Base-by-base conservation (phyloP, 2,113 vertebrate genomes). In the Oxyruncus cristatus region DNA sequence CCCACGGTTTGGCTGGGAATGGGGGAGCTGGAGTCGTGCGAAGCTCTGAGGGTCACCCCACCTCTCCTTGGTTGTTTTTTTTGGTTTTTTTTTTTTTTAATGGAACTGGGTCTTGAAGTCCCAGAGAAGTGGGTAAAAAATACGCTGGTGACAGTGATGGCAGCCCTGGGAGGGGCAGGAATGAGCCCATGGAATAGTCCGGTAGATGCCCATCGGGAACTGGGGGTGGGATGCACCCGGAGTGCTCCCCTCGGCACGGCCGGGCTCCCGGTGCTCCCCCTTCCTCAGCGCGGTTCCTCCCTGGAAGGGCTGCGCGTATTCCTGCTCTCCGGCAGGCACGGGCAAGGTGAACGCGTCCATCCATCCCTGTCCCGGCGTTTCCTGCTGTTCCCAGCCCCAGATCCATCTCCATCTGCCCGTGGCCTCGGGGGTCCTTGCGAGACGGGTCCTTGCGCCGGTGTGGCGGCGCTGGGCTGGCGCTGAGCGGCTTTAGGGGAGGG, bases 331-430 rank as follows among this genome's bases (percentile, higher is more conserved):
- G 4, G 72, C 53, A 8, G 28, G 1, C 66, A 0, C 2, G 20
- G 68, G 6, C 3, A 13, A 11, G 3, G 8, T 27, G 39, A 53
- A 47, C 0, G 3, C 0, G 1, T 18, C 21, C 19, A 2, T 63
- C 52, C 46, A 3, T 26, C 52, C 59, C 49, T 26, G 8, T 47
- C 58, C 72, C 1, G 0, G 22, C 24, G 10, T 74, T 87, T 75
- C 78, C 52, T 9, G 7, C 74, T 23, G 11, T 39, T 50, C 42
- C 47, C 1, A 21, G 21, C 42, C 42, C 42, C 74, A 8, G n/a
- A 42, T 18, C 16, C 0, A 1, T 1, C 59, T 79, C 58, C 33
- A 58, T 14, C 15, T 32, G 7, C 76, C 4, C 2, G 2, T 1
- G 5, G 6, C 74, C 50, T 7, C 1, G 13, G n/a, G 20, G 41